Base-by-base conservation (phyloP, 2,888 invertebrate species). In the Patella pellucida region DNA sequence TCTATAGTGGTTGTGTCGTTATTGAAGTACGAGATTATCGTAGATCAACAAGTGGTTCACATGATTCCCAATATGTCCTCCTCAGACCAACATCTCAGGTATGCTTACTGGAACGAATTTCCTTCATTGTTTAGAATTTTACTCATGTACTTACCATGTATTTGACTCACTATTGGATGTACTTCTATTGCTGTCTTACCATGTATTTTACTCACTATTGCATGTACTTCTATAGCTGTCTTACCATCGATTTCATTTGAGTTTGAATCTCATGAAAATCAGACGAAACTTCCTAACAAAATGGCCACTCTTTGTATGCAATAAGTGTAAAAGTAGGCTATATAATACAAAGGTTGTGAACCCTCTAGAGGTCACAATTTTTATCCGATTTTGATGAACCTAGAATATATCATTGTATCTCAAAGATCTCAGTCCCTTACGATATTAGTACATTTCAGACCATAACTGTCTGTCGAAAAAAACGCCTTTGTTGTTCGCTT, bases 1-100 rank as follows among this genome's bases (percentile, higher is more conserved):
- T 96, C 92, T 96, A 97, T 91, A 95, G 95, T 85, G 97, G 97
- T 80, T 96, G 97, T 92, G 95, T 97, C 81, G 95, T 97, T 89
- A 96, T 95, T 85, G 96, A 97, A 93, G 94, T 97, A 86, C 93
- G 96, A 87, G 97, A 97, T 92, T 96, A 95, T 90, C 93, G 97
- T 50, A 82, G 90, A 27, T 86, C 85, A 7, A 83, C 84, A 7
- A 83, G 78, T 52, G 86, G 85, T 0, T 80, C 82, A 90, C 95
- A 95, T 92, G 95, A 95, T 92, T 94, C 95, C 85, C 95, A 95
- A 92, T 95, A 96, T 93, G 96, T 96, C 84, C 93, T 97, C 86
- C 93, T 97, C 85, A 94, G 94, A 92, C 97, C 96, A 86, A 95
- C 96, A 80, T 95, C 95, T 90, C 95, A 96, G 94, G 96, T 96